Base-by-base conservation (phyloP, 2,888 invertebrate genomes). In the Drosophila meridiana region DNA sequence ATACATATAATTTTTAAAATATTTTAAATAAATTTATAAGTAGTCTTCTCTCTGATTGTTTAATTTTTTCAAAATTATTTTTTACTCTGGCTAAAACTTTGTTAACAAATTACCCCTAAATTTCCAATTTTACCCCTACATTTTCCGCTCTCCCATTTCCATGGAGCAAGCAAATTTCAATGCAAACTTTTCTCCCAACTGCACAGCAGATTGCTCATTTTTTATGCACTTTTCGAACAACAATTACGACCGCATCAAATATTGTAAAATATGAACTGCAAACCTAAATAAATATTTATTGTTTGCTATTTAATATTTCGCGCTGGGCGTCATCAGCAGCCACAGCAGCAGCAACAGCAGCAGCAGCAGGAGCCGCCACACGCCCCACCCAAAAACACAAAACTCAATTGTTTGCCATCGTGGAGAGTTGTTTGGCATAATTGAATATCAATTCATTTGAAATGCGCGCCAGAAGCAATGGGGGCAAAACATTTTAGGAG, bases 221-320 rank as follows among this genome's bases (percentile, higher is more conserved):
- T 70, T 74, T 74, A 58, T 62, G 56, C 34, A 53, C 9, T 63
- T 71, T 69, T 66, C 67, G 48, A 58, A 68, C 45, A 79, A 70
- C 74, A 64, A 70, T 68, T 70, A 65, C 58, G 70, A 69, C 73
- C 72, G 70, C 72, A 69, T 67, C 73, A 86, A 88, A 83, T 73
- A 68, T 59, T 63, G 55, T 76, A 89, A 89, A 87, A 89, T 85
- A 85, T 83, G 84, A 83, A 87, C 84, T 89, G 84, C 71, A 85
- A 89, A 87, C 81, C 89, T 78, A 83, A 85, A 85, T 81, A 85
- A 85, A 85, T 89, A 85, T 85, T 85, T 87, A 83, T 85, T 88
- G 69, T 84, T 86, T 69, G 74, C 71, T 63, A 55, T 61, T 67
- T 67, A 47, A 64, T 70, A 59, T 55, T 52, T 43, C 20, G 38